Percentiles rank a stretch among this genome's conserved stretches.
phyloP scores from a whole-genome alignment of 1,140 invertebrate species.

The Sitophilus oryzae region DNA sequence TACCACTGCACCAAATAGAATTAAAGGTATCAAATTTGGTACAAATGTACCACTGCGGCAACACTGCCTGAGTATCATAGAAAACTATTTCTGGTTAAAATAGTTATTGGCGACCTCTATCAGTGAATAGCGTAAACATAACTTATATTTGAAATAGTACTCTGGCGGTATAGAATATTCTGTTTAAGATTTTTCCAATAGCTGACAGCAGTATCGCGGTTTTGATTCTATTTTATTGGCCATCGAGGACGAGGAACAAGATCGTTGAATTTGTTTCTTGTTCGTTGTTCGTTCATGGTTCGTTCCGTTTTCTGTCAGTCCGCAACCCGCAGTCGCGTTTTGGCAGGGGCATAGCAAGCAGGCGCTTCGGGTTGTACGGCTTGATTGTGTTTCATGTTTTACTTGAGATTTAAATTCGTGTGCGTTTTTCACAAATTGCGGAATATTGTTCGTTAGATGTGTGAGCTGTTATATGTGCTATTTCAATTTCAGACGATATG shows the following conservation, averaged over 20 bases:
- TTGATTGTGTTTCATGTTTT: constrained; percentile 32
- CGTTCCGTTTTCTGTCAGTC: constrained; percentile 14
- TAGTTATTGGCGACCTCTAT: too few relatives aligned
- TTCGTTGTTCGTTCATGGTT: too few relatives aligned
- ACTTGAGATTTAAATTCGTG: constrained; percentile 15
- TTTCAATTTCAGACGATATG: constrained; percentile 4
- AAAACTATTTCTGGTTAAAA: too few relatives aligned
- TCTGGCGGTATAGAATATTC: too few relatives aligned
- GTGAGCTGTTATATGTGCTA: constrained; percentile 16
- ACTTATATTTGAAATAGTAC: too few relatives aligned
- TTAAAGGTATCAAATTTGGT: too few relatives aligned
- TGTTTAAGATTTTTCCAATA: too few relatives aligned
- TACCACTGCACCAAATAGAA: too few relatives aligned
- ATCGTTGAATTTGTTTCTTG: neutral
- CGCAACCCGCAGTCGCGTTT: constrained; percentile 8
- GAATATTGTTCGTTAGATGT: constrained; percentile 15
- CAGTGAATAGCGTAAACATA: too few relatives aligned
- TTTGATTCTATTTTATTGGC: neutral
- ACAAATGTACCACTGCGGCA: too few relatives aligned
- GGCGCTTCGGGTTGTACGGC: constrained; percentile 23
- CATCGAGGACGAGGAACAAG: neutral
- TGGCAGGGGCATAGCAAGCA: constrained; percentile 25
- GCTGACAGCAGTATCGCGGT: too few relatives aligned
- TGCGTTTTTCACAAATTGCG: constrained; percentile 12
- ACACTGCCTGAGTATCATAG: too few relatives aligned